Evolutionary conservation across 1,140 invertebrate genomes (phyloP).

Genomic region (Rhagoletis zephyria): DNA sequence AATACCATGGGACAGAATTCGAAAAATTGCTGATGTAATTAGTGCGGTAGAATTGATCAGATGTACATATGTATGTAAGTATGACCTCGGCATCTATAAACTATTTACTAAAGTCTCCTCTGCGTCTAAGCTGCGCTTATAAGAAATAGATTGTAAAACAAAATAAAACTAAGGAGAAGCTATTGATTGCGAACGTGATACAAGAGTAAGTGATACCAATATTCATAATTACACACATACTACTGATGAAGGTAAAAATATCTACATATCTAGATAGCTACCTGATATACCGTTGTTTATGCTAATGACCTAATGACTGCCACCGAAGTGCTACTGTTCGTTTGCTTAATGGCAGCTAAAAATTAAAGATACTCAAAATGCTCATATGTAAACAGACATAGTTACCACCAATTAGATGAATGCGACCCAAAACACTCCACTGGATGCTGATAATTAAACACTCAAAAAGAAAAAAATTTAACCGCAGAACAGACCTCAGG

Average conservation of each 20-base stretch:
- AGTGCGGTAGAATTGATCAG: background rate
- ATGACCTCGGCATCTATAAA: background rate
- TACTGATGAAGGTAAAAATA: background rate
- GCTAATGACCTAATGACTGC: constrained; percentile 30
- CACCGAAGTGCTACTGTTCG: constrained; percentile 29
- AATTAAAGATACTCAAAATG: background rate
- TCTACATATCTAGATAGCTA: background rate
- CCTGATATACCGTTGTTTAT: constrained; percentile 32
- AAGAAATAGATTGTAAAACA: background rate
- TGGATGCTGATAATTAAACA: background rate
- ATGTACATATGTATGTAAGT: background rate
- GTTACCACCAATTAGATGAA: background rate
- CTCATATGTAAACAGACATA: background rate
- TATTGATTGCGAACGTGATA: background rate
- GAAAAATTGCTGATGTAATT: constrained; percentile 27
- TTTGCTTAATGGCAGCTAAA: too few relatives aligned
- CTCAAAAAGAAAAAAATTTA: constrained; percentile 26
- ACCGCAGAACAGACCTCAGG: background rate
- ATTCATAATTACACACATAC: background rate
- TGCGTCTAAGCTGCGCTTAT: background rate
- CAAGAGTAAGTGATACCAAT: background rate
- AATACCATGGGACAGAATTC: background rate
- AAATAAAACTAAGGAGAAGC: background rate
- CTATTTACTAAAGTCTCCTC: background rate
- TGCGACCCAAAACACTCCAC: background rate